phyloP scores from a whole-genome alignment of 2,113 vertebrate genomes.

The Bubalus kerabau region DNA sequence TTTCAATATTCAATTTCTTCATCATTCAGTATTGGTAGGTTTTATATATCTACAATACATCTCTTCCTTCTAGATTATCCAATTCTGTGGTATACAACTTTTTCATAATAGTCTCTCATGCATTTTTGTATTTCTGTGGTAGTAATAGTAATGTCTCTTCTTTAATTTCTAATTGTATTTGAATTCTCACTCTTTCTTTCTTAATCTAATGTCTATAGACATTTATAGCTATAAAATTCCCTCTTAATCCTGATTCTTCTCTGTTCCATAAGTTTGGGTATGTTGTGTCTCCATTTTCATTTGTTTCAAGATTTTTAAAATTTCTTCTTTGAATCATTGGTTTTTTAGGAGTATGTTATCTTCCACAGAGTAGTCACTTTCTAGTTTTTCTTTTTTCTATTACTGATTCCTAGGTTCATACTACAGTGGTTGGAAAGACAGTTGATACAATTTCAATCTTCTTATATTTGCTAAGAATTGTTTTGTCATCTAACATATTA shows the following conservation, averaged over 20 bases:
- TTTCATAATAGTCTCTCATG: not conserved
- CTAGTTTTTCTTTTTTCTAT: not conserved
- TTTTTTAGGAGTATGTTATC: not conserved
- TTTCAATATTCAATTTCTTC: not conserved
- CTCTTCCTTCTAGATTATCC: not conserved
- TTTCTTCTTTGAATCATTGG: not conserved
- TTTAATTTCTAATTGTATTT: not conserved
- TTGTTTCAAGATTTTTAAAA: not conserved
- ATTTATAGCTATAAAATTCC: not conserved
- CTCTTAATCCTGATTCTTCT: not conserved
- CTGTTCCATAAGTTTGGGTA: not conserved
- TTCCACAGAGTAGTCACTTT: not conserved
- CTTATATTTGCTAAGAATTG: not conserved
- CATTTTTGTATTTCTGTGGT: not conserved
- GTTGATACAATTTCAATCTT: not conserved
- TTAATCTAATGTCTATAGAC: not conserved
- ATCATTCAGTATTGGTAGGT: not conserved
- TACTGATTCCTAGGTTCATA: not conserved
- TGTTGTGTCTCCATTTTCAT: not conserved
- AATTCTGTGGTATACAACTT: not conserved
- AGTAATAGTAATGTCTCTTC: not conserved
- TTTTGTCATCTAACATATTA: not conserved
- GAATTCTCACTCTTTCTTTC: not conserved
- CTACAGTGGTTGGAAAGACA: not conserved
- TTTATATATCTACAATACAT: not conserved